Base-by-base conservation (phyloP, 2,797 vertebrate genomes). In the Coilia nasus region DNA sequence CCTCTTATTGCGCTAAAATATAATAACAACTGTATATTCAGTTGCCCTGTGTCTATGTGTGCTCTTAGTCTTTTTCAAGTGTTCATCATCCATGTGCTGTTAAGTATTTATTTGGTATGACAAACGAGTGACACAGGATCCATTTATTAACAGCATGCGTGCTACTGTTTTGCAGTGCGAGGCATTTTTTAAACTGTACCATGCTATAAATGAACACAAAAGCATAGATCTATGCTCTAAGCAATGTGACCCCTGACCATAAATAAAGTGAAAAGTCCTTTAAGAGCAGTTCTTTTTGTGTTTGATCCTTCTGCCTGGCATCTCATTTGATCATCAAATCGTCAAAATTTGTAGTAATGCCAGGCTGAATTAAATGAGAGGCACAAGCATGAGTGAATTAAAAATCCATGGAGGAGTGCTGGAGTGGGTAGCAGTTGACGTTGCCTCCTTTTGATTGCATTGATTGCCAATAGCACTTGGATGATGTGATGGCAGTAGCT, bases 391-490 rank as follows among this genome's bases (percentile, higher is more conserved):
- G 71, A 78, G 71, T 41, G 71, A 78, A 78, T 78, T 78, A 78
- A 78, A 78, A 78, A 78, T 78, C 71, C 35, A 78, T 44, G 71
- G 71, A 41, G 71, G 71, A 78, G 9, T 21, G 71, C 71, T 10
- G 67, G 71, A 78, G 35, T 41, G 31, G 35, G 31, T 17, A 17
- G 31, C 10, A 15, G 15, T 78, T 78, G 71, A 78, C 17, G 35
- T 78, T 19, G 31, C 71, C 15, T 35, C 5, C 71, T 78, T 75
- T 44, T 78, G 71, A 78, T 78, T 78, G 71, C 71, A 78, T 78
- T 78, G 71, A 78, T 78, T 78, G 71, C 35, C 71, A 78, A 21
- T 44, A 31, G 17, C 35, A 41, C 35, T 44, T 44, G 71, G 31
- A 78, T 78, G 71, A 78, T 78, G 31, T 21, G 71, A 78, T 21